These are phyloP conservation scores for Sinelater perroti DNA, from an alignment of 2,888 invertebrate species.

Conservation along the genomic window DNA sequence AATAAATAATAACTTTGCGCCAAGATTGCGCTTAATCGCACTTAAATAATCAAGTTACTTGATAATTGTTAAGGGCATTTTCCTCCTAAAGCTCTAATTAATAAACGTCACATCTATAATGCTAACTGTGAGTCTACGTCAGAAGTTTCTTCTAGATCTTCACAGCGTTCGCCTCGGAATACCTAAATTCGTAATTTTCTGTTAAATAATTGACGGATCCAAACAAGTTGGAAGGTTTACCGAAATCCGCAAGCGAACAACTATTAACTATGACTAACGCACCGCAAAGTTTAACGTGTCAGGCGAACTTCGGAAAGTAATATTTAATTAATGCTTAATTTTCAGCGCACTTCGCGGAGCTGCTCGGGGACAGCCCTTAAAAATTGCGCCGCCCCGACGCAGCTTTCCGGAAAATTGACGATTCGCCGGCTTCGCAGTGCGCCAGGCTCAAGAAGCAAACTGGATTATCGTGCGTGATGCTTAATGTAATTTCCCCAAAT, in stretches of 20 bases:
- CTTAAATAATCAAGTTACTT: too few relatives aligned
- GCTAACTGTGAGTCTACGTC: too few relatives aligned
- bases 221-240: conserved; percentile 8
- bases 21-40: too few relatives aligned
- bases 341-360: conserved; percentile 1
- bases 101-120: too few relatives aligned
- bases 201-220: conserved; percentile 13
- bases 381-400: not conserved
- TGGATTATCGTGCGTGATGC: conserved; percentile 13
- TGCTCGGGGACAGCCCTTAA: not conserved
- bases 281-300: conserved; percentile 17
- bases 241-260: conserved; percentile 16
- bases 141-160: too few relatives aligned
- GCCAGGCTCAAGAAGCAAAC: conserved; percentile 9
- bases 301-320: conserved; percentile 11
- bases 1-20: too few relatives aligned
- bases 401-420: conserved; percentile 5
- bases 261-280: conserved; percentile 21
- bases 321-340: conserved; percentile 14
- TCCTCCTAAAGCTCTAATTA: too few relatives aligned
- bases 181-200: too few relatives aligned
- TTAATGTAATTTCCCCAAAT: conserved; percentile 10
- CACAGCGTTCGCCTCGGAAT: too few relatives aligned
- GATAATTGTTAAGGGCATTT: too few relatives aligned
- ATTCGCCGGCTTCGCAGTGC: conserved; percentile 3